Evolutionary conservation across 1,140 invertebrate species (phyloP), one percentile per base, ranked within the genome.

Genomic region (Drosophila orosa): DNA sequence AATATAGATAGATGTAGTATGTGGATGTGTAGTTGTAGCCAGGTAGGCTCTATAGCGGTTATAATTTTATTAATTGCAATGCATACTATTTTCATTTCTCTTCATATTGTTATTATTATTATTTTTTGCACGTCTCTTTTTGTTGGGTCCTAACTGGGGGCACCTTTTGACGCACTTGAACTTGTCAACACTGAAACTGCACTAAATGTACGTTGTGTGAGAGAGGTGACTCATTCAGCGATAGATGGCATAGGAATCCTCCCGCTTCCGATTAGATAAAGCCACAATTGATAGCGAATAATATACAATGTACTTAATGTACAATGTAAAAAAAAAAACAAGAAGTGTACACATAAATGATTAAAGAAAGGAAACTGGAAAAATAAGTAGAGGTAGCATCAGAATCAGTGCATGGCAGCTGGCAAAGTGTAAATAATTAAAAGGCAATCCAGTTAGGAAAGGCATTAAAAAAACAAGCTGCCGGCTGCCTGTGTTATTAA

Each of bases 361-460:
- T 29, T 19, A 31, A 35, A 50, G 22, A 60, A 42, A 33, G 33
- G 31, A 45, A 31, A 50, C 29, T 19, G n/a, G 5, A 22, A 6
- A 56, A 27, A 40, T 8, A 13, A 29, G 45, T 27, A 10, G 13
- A 12, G 68, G 68, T 37, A 44, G 24, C 52, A 72, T 48, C 60
- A 62, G 74, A 86, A 86, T 82, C 71, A 86, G 82, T 82, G 82
- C 82, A 87, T 87, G 74, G 48, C 74, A 77, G 76, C 54, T 59
- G 75, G 75, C 75, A 78, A 84, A 76, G 78, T 72, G 66, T 78
- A 74, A 78, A 86, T 78, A 58, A 81, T 78, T 86, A 81, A 73
- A 61, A 86, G 69, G 44, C 71, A 74, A 63, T 71, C 67, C 67
- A 71, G 67, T 71, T 71, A 71, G 31, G 66, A 71, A 58, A 71